These are phyloP conservation scores for Sesia apiformis DNA, from an alignment of 2,888 invertebrate genomes.

Conservation along the genomic window DNA sequence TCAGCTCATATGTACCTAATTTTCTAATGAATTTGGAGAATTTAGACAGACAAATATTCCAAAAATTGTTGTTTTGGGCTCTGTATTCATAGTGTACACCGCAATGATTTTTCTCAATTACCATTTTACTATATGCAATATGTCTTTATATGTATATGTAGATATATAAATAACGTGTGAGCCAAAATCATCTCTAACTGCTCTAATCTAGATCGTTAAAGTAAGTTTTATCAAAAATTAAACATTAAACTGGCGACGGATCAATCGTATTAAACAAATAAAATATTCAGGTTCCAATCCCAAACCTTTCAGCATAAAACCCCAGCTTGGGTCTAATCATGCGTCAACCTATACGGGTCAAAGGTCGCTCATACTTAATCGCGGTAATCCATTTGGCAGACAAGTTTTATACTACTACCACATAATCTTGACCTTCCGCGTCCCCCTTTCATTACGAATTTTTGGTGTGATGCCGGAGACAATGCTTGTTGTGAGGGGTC, in stretches of 20 bases:
- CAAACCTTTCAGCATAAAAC: constrained; percentile 19
- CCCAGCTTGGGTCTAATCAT: constrained; percentile 42
- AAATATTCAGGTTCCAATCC: constrained; percentile 1
- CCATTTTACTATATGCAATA: no score
- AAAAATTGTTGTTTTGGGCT: no score
- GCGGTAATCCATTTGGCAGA: constrained; percentile 62
- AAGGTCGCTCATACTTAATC: constrained; percentile 61
- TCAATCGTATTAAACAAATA: background rate
- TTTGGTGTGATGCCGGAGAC: constrained; percentile 12
- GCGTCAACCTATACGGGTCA: constrained; percentile 55
- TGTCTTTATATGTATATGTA: background rate
- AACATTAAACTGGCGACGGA: no score
- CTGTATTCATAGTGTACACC: no score
- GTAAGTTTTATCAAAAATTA: no score
- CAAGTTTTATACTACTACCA: constrained; percentile 52
- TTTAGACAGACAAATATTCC: no score
- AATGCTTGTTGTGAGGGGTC: constrained; percentile 36
- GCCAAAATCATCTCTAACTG: no score
- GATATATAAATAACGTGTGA: no score
- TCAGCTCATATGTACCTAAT: no score
- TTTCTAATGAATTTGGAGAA: no score
- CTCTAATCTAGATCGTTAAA: no score
- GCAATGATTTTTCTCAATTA: no score
- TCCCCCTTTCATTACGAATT: constrained; percentile 12
- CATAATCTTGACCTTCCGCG: constrained; percentile 27